phyloP scores from a whole-genome alignment of 2,113 vertebrate genomes.

The Phylloscopus trochilus region DNA sequence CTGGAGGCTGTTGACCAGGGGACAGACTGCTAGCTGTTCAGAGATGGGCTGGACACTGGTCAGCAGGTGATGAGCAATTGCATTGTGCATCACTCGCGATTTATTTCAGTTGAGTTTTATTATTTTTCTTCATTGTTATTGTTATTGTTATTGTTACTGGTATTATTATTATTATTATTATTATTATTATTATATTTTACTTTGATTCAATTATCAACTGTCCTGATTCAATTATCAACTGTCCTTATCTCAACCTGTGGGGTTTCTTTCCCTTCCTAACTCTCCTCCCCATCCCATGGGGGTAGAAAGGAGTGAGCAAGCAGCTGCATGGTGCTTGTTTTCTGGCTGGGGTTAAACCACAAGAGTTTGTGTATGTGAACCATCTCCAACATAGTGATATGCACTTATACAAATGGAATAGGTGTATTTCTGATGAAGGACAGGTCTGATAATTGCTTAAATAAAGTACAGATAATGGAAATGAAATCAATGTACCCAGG shows the following conservation, averaged over 20 bases:
- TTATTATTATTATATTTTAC: neutral
- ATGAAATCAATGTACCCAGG: neutral
- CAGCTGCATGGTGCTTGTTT: neutral
- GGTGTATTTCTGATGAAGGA: conserved; percentile 1
- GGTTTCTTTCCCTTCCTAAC: neutral
- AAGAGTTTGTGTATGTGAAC: neutral
- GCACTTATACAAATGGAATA: neutral
- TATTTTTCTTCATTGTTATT: neutral
- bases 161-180: neutral
- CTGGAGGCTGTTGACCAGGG: neutral
- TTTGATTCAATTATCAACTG: neutral
- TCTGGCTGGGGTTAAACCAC: neutral
- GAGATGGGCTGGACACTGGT: neutral
- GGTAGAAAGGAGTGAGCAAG: neutral
- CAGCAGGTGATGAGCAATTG: neutral
- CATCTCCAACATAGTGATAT: neutral
- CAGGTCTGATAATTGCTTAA: neutral
- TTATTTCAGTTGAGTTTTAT: neutral
- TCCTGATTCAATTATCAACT: neutral
- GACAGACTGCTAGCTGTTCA: neutral
- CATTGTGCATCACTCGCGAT: accelerated
- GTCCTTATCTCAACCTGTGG: neutral
- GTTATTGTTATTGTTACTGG: too few species aligned
- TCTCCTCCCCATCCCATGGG: neutral
- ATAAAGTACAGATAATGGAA: neutral